phyloP scores from a whole-genome alignment of 2,888 invertebrate species.

The Habroteleia sp. region DNA sequence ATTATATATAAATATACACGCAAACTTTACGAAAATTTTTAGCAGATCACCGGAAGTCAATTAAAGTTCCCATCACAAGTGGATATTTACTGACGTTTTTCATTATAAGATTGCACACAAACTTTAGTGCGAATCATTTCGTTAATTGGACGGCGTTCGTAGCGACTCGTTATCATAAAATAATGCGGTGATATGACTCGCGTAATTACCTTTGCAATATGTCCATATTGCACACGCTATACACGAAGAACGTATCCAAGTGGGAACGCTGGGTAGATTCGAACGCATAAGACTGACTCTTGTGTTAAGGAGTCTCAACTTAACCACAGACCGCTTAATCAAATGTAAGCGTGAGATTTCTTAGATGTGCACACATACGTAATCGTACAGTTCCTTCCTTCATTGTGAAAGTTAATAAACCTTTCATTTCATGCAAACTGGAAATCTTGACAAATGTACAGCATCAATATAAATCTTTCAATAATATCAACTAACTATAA shows the following conservation, averaged over 20 bases:
- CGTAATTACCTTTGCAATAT: conserved; percentile 67
- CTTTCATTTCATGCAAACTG: conserved; percentile 56
- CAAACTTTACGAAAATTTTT: conserved; percentile 39
- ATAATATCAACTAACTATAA: conserved; percentile 18
- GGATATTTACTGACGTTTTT: conserved; percentile 53
- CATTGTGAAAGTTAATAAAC: conserved; percentile 54
- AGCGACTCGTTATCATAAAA: conserved; percentile 61
- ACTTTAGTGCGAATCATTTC: conserved; percentile 61
- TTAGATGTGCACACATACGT: conserved; percentile 38
- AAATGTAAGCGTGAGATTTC: conserved; percentile 58
- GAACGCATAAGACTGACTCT: conserved; percentile 50
- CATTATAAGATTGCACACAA: conserved; percentile 52
- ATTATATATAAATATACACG: conserved; percentile 24
- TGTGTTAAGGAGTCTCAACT: conserved; percentile 47
- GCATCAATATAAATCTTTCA: conserved; percentile 51
- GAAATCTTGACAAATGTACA: conserved; percentile 50
- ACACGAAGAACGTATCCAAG: conserved; percentile 54
- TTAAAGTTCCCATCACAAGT: conserved; percentile 55
- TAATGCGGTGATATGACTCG: conserved; percentile 65
- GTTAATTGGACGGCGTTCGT: conserved; percentile 62
- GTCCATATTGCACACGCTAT: conserved; percentile 61
- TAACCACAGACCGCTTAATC: conserved; percentile 61
- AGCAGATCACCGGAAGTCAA: conserved; percentile 57
- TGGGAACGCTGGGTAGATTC: conserved; percentile 45
- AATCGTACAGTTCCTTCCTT: conserved; percentile 39